Evolutionary conservation across 2,888 invertebrate species (phyloP), one percentile per base, ranked within the genome.

Genomic region (Lycaena phlaeas): DNA sequence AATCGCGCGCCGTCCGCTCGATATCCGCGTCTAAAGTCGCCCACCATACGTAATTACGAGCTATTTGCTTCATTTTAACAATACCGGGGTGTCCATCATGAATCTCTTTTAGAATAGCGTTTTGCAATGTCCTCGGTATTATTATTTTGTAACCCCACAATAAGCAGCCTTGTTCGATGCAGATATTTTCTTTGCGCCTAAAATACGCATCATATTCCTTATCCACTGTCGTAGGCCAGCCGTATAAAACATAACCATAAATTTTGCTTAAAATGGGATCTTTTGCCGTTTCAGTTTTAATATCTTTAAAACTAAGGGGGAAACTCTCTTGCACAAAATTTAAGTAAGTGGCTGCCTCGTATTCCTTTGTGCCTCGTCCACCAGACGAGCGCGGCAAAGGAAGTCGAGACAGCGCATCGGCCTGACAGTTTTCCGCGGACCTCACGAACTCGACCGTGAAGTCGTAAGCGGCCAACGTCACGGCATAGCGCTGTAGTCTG

Each of bases 401-500:
- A 3, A 51, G 28, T 3, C 53, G 42, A 3, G 52, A 53, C 11
- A 52, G 36, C 2, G 48, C 48, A 25, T 56, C 53, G 2, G 53
- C 54, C n/a, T 37, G 48, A 10, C 49, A 43, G 26, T 54, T 52
- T 14, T 46, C 34, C 4, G 18, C 36, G 0, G 49, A 43, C 5
- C 41, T 30, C 2, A 56, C 48, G 40, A 43, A 54, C 36, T 45
- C 45, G 1, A 55, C 42, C 11, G 27, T 27, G 42, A 46, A 54
- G 37, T 59, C 48, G 45, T 68, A 73, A 4, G 50, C 63, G 4
- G 62, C 53, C 7, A 73, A 43, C 1, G 53, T 42, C 17, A 53
- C 38, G 18, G 63, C 59, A 55, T 57, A 67, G 31, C 57, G 42
- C 42, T 54, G 61, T 45, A 61, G 50, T 17, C 57, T 48, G 30